Evolutionary conservation across 2,113 vertebrate species (phyloP).

Genomic region (Emydura subglobosa): DNA sequence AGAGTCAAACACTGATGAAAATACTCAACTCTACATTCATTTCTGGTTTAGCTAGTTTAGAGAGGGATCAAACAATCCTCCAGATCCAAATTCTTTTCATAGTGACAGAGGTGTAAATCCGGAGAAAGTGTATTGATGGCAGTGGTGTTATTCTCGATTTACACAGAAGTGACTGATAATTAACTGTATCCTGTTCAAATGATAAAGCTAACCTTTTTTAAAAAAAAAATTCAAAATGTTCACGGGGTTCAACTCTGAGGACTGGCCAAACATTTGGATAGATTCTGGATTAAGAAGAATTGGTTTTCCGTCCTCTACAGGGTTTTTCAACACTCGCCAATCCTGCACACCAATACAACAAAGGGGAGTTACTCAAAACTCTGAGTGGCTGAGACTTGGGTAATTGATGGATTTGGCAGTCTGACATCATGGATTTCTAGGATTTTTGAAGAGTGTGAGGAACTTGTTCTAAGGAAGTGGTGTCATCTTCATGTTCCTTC

Average conservation of each 20-base stretch:
- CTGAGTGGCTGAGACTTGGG: not conserved
- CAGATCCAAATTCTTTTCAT: not conserved
- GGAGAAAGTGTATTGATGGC: not conserved
- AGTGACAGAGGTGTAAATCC: not conserved
- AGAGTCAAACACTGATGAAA: not conserved
- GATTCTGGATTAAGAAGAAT: not conserved
- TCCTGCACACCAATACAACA: not conserved
- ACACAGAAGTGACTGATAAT: not conserved
- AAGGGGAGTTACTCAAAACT: not conserved
- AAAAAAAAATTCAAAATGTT: not conserved
- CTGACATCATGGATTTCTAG: not conserved
- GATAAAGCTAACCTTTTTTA: not conserved
- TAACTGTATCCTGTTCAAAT: not conserved
- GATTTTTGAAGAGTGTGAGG: not conserved
- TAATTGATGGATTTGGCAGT: not conserved
- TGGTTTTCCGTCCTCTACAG: not conserved
- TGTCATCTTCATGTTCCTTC: not conserved
- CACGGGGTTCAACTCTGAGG: not conserved
- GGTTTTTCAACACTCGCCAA: not conserved
- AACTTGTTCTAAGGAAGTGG: not conserved
- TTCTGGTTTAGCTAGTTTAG: fast-evolving
- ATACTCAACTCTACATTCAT: not conserved
- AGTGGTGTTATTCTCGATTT: not conserved
- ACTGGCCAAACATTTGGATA: not conserved
- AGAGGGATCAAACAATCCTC: not conserved